Conservation (phyloP, 2,888 invertebrate species). For the Seira sanloemensis region DNA sequence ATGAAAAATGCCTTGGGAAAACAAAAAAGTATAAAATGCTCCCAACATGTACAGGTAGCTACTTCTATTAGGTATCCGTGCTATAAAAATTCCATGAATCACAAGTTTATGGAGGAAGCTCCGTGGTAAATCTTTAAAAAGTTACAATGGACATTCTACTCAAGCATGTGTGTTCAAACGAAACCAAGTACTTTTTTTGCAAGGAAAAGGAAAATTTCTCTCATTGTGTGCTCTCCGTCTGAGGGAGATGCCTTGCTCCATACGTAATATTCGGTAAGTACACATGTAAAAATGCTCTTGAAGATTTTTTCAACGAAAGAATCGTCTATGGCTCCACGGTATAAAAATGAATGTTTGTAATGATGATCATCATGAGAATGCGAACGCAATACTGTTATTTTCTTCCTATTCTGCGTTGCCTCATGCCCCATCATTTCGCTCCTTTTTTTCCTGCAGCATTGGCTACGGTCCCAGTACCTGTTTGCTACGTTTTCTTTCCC, state of each 20-base stretch:
- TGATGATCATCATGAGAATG: slow-evolving; percentile 4
- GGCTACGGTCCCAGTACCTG: slow-evolving; percentile 1
- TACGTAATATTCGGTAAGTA: neutral
- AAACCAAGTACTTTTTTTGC: neutral
- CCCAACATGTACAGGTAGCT: neutral
- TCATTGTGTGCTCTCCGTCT: too few relatives aligned
- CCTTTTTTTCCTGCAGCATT: slow-evolving; percentile 2
- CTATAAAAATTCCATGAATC: neutral
- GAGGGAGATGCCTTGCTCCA: neutral
- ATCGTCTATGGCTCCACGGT: too few relatives aligned
- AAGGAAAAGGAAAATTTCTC: neutral
- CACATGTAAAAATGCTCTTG: neutral
- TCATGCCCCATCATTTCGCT: slow-evolving; percentile 30
- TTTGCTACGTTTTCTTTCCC: neutral
- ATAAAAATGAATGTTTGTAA: neutral
- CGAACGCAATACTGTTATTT: slow-evolving; percentile 1
- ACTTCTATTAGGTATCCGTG: neutral
- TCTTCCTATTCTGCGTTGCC: neutral
- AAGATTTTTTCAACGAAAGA: neutral
- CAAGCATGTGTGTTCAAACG: neutral
- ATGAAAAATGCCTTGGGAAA: neutral
- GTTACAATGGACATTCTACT: neutral
- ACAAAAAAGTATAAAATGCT: neutral
- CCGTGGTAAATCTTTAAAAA: neutral
- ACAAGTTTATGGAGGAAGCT: neutral